Base-by-base conservation (phyloP, 2,888 invertebrate species). In the Galeopsomyia nigrocyanea region DNA sequence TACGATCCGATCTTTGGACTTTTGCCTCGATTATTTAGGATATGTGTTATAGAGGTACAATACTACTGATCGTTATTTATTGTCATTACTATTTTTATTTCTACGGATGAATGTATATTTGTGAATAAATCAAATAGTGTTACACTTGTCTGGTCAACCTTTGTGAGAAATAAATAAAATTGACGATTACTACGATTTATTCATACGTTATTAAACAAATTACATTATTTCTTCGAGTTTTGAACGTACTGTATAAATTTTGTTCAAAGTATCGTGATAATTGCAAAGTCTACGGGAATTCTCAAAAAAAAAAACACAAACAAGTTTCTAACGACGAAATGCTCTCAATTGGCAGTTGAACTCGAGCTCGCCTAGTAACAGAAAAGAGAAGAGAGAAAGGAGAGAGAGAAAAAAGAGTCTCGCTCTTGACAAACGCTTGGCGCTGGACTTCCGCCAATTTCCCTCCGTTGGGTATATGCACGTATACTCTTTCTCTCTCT, bases 371-470 rank as follows among this genome's bases (percentile, higher is more conserved):
- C 71, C 64, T 68, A 68, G 74, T 51, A 74, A 74, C 74, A 68
- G 68, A 68, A 65, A 31, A 7, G 7, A 31, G 3, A 7, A 39
- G 13, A 39, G 39, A 39, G 39, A 31, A 31, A 31, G 39, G 13
- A 13, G 10, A 3, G 39, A 39, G 39, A 39, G 7, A 10, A 39
- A 10, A 39, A 39, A 39, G 7, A 39, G 39, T 19, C 57, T 21
- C 39, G 60, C 22, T 62, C 77, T 77, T 70, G 76, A 77, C 77
- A 73, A 75, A 76, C 31, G 51, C 60, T 64, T 67, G 72, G 73
- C 70, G 76, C 77, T 80, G 80, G 79, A 80, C 76, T 79, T 78
- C 63, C 77, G 80, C 80, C 81, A 81, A 81, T 78, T 78, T 76
- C 62, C 68, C 39, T 39, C 39, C 7, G 39, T 39, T 39, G 7